Evolutionary conservation across 2,113 vertebrate species (phyloP).

Genomic region (Thymallus thymallus): DNA sequence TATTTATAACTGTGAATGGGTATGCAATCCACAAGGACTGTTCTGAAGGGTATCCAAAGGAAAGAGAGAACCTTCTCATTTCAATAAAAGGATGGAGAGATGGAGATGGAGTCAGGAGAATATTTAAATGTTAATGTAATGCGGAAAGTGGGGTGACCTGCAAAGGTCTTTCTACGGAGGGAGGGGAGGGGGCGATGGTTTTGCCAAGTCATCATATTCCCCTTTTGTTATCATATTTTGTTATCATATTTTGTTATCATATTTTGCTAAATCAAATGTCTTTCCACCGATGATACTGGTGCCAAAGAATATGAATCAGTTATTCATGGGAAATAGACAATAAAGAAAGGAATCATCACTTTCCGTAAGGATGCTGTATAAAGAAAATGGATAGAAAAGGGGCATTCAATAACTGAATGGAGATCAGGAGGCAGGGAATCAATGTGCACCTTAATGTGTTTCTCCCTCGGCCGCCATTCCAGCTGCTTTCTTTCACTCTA

Average conservation of each 20-base stretch:
- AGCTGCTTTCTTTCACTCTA: constrained; percentile 75
- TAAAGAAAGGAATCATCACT: constrained; percentile 2
- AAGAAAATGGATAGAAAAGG: constrained; percentile 47
- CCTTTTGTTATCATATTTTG: constrained; percentile 14
- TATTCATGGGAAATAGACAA: constrained; percentile 6
- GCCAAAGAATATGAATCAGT: constrained; percentile 6
- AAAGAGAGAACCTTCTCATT: constrained; percentile 59
- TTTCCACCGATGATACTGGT: constrained; percentile 13
- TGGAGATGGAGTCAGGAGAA: constrained; percentile 7
- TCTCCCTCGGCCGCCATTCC: constrained; percentile 70
- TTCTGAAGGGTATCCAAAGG: constrained; percentile 32
- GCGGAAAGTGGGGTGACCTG: constrained; percentile 24
- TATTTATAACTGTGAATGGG: constrained; percentile 78
- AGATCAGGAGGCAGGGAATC: constrained; percentile 45
- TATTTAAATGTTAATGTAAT: constrained; percentile 30
- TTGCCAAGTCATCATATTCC: constrained; percentile 22
- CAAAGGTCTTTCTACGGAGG: constrained; percentile 13
- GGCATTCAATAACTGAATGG: constrained; percentile 52
- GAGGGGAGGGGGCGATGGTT: neutral
- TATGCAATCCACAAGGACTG: constrained; percentile 32
- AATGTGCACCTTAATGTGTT: constrained; percentile 39
- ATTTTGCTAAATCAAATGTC: constrained; percentile 9
- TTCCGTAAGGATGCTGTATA: constrained; percentile 35
- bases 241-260: constrained; percentile 10
- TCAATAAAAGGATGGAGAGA: constrained; percentile 59